Percentiles rank a stretch among this genome's conserved stretches.
phyloP scores from a whole-genome alignment of 64 coral and sea anemone genomes.

The Platygyra sinensis region DNA sequence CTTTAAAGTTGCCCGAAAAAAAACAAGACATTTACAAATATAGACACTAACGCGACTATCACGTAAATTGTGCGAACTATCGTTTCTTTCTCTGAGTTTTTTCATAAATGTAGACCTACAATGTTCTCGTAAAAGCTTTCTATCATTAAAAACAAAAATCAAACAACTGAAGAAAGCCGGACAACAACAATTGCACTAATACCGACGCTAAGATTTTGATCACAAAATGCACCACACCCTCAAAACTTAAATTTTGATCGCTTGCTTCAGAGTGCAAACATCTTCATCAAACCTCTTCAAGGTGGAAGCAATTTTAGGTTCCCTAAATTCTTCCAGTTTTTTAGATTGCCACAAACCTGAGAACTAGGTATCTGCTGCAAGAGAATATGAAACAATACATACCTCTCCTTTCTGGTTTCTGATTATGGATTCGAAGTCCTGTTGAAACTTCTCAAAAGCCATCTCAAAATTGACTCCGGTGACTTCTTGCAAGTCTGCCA shows the following conservation, averaged over 20 bases:
- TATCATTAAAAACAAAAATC: too few species aligned
- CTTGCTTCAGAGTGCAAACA: too few species aligned
- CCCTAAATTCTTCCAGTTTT: not conserved
- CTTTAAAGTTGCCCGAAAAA: not conserved
- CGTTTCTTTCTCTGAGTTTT: not conserved
- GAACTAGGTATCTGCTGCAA: not conserved
- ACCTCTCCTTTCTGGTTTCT: not conserved
- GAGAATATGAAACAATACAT: not conserved
- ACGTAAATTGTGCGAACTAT: not conserved
- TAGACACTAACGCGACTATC: not conserved
- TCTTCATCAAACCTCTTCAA: too few species aligned
- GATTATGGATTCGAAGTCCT: not conserved
- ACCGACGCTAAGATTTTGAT: too few species aligned
- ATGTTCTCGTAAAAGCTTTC: too few species aligned
- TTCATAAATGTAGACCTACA: not conserved
- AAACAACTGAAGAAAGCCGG: too few species aligned
- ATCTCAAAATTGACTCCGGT: slow-evolving; percentile 21
- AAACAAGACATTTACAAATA: not conserved
- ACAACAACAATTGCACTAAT: too few species aligned
- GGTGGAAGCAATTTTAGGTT: too few species aligned
- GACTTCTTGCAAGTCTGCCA: not conserved
- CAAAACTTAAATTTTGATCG: too few species aligned
- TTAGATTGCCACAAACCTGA: not conserved
- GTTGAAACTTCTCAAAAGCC: not conserved
- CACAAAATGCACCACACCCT: too few species aligned